A percentile compares a stretch with the other conserved stretches of the same genome.
Conservation (phyloP, 2,113 vertebrate genomes). For the Bagarius yarrelli region DNA sequence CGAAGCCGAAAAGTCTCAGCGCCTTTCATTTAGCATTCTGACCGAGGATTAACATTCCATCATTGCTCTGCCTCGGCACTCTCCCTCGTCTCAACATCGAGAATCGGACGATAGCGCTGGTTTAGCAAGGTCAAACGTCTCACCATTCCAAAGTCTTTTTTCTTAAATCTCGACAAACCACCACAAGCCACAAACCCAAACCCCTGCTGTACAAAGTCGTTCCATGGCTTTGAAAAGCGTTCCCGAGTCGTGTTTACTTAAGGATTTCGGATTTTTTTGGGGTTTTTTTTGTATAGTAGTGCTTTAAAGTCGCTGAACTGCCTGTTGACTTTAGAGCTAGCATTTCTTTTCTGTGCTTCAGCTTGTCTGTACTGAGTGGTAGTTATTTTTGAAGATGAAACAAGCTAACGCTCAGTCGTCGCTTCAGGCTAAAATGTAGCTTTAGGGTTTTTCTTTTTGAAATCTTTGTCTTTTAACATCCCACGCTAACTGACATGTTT, state of each 20-base stretch:
- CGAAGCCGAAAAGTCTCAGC: constrained; percentile 25
- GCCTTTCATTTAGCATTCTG: constrained; percentile 38
- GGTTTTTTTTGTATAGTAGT: background rate
- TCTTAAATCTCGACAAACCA: background rate
- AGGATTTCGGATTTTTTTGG: constrained; percentile 7
- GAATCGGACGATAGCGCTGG: background rate
- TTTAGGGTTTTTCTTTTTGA: background rate
- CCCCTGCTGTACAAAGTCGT: background rate
- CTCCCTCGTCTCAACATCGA: constrained; percentile 3
- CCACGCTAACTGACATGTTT: background rate
- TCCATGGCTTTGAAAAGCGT: background rate
- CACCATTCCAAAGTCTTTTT: background rate
- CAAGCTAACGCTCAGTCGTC: background rate
- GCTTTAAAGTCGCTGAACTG: background rate
- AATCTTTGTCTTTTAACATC: constrained; percentile 6
- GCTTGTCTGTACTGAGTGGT: constrained; percentile 8
- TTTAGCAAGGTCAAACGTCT: background rate
- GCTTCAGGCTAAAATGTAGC: constrained; percentile 9
- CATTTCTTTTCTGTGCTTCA: background rate
- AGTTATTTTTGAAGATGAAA: background rate
- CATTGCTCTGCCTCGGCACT: constrained; percentile 16
- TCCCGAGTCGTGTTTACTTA: constrained; percentile 16
- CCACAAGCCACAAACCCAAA: background rate
- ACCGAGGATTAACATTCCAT: constrained; percentile 45
- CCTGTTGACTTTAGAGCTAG: background rate